Evolutionary conservation across 2,797 vertebrate genomes (phyloP).

Genomic region (Etheostoma perlongum): DNA sequence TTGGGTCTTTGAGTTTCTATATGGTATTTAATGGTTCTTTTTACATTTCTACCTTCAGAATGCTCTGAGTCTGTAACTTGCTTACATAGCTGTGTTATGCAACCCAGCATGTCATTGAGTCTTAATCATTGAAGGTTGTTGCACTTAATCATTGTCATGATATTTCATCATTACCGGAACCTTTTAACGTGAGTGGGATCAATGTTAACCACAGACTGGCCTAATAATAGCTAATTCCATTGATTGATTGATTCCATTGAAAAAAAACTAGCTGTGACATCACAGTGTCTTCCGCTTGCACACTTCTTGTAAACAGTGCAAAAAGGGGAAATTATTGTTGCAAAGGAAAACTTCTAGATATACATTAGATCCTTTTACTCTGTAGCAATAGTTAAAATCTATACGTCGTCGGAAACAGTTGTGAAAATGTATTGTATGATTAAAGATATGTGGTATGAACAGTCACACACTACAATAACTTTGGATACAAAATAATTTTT

Average conservation of each 20-base stretch:
- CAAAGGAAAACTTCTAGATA: neutral
- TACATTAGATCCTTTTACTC: neutral
- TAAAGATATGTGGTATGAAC: no score
- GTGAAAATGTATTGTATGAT: neutral
- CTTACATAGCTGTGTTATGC: neutral
- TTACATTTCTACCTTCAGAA: neutral
- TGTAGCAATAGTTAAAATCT: neutral
- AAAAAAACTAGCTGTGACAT: neutral
- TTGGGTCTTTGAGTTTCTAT: neutral
- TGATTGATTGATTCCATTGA: neutral
- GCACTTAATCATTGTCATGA: no score
- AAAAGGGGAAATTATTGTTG: neutral
- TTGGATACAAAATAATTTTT: neutral
- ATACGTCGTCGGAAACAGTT: neutral
- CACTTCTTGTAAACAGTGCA: slow-evolving; percentile 5
- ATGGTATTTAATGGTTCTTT: neutral
- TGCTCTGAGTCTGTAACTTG: neutral
- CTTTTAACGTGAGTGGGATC: neutral
- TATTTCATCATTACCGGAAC: neutral
- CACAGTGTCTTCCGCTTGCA: neutral
- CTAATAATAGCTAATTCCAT: neutral
- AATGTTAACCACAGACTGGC: neutral
- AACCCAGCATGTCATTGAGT: neutral
- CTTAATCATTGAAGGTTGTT: neutral
- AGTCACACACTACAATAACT: no score